phyloP scores from a whole-genome alignment of 1,140 invertebrate genomes.

The Adoxophyes honmai region DNA sequence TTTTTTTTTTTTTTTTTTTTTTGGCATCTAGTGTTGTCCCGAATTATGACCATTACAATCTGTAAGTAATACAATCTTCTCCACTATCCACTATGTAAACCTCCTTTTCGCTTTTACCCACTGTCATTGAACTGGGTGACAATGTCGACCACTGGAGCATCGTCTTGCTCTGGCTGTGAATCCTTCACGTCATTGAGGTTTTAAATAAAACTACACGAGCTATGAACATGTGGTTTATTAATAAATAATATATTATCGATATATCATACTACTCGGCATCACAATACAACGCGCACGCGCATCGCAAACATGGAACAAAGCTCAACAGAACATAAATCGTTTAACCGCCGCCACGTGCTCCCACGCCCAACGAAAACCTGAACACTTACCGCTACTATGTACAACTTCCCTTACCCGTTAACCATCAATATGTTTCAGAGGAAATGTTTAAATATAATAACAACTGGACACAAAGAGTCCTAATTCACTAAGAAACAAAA shows the following conservation, averaged over 20 bases:
- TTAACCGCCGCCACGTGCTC: constrained; percentile 2
- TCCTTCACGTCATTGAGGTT: too few species aligned
- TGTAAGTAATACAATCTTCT: too few species aligned
- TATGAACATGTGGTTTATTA: constrained; percentile 61
- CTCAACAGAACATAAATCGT: constrained; percentile 33
- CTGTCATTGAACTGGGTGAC: too few species aligned
- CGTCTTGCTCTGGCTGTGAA: too few species aligned
- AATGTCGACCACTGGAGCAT: too few species aligned
- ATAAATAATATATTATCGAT: constrained; percentile 42
- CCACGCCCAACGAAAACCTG: constrained; percentile 20
- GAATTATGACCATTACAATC: too few species aligned
- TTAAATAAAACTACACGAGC: constrained; percentile 11
- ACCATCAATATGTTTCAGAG: constrained; percentile 8
- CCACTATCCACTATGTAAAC: too few species aligned
- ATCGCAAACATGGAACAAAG: constrained; percentile 55
- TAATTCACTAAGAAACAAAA: constrained; percentile 10
- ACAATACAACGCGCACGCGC: constrained; percentile 30
- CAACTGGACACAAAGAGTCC: constrained; percentile 10
- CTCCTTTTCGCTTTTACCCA: too few species aligned
- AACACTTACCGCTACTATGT: constrained; percentile 18
- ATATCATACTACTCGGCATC: constrained; percentile 39
- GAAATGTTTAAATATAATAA: constrained; percentile 13
- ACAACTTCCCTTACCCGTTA: background rate
- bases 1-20: too few species aligned
- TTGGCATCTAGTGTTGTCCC: too few species aligned